Conservation (phyloP, 1,140 invertebrate genomes). For the Drosophila micromelanica region DNA sequence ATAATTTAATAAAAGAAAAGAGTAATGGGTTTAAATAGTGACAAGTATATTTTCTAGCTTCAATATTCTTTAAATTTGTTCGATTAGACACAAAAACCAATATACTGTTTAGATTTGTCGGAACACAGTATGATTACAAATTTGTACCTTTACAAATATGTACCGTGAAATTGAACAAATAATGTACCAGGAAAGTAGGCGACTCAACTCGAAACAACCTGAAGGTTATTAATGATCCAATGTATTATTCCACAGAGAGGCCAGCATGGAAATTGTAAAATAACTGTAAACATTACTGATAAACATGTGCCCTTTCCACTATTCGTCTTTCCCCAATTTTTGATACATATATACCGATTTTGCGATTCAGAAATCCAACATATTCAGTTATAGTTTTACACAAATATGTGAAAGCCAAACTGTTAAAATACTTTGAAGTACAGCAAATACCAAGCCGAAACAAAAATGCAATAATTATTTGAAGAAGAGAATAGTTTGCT, state of each 20-base stretch:
- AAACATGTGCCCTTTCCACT: background rate
- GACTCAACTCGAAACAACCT: conserved; percentile 45
- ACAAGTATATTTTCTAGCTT: too few species aligned
- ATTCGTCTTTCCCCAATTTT: background rate
- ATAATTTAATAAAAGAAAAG: too few species aligned
- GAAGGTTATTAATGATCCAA: conserved; percentile 73
- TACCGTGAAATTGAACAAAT: conserved; percentile 81
- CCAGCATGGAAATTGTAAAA: conserved; percentile 40
- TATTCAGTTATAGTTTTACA: conserved; percentile 44
- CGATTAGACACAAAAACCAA: background rate
- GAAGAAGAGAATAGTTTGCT: conserved; percentile 1
- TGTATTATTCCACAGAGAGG: conserved; percentile 66
- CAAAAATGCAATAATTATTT: conserved; percentile 52
- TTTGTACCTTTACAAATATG: conserved; percentile 42
- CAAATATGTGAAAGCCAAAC: conserved; percentile 72
- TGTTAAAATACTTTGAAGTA: conserved; percentile 69
- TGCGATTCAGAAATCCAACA: conserved; percentile 19
- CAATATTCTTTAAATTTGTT: too few species aligned
- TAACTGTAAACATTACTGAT: conserved; percentile 13
- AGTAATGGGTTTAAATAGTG: too few species aligned
- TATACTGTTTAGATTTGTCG: conserved; percentile 1
- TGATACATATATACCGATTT: background rate
- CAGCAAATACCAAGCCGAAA: conserved; percentile 61
- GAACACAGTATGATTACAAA: conserved; percentile 28
- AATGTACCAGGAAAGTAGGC: conserved; percentile 76